These are phyloP conservation scores for Rhea americana DNA, from an alignment of 2,113 vertebrate species.

Conservation along the genomic window DNA sequence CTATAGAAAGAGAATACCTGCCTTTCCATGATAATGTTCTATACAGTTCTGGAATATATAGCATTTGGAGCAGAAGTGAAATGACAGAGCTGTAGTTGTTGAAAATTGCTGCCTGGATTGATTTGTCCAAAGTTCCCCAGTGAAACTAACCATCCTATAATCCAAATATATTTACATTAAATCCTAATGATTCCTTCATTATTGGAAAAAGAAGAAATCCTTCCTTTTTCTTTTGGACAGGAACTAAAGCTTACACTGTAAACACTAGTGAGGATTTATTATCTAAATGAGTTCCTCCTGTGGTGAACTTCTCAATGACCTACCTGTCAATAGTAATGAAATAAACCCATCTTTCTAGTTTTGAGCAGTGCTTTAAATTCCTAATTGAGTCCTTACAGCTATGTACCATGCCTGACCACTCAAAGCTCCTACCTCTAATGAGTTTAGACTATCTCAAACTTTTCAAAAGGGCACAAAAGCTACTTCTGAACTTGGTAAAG, in stretches of 20 bases:
- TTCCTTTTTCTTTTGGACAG: background rate
- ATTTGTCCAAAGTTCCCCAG: background rate
- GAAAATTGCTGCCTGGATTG: background rate
- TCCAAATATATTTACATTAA: constrained; percentile 3
- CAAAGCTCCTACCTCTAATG: background rate
- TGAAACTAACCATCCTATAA: constrained; percentile 8
- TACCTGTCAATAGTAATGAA: constrained; percentile 42
- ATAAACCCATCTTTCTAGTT: constrained; percentile 41
- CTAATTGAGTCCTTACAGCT: background rate
- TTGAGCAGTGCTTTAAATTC: constrained; percentile 36
- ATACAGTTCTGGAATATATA: background rate
- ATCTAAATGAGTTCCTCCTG: background rate
- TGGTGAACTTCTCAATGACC: constrained; percentile 12
- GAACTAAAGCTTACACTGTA: constrained; percentile 20
- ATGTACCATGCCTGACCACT: background rate
- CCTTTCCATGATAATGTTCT: background rate
- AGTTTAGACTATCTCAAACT: background rate
- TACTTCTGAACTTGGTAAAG: background rate
- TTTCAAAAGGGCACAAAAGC: background rate
- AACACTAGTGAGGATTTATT: constrained; percentile 42
- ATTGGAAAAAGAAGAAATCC: background rate
- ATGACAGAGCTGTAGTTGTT: background rate
- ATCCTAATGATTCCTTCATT: background rate
- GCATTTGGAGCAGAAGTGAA: background rate
- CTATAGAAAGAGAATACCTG: background rate